Percentiles rank a stretch among this genome's conserved stretches.
phyloP scores from a whole-genome alignment of 1,140 invertebrate genomes.

The Dendroctonus valens region DNA sequence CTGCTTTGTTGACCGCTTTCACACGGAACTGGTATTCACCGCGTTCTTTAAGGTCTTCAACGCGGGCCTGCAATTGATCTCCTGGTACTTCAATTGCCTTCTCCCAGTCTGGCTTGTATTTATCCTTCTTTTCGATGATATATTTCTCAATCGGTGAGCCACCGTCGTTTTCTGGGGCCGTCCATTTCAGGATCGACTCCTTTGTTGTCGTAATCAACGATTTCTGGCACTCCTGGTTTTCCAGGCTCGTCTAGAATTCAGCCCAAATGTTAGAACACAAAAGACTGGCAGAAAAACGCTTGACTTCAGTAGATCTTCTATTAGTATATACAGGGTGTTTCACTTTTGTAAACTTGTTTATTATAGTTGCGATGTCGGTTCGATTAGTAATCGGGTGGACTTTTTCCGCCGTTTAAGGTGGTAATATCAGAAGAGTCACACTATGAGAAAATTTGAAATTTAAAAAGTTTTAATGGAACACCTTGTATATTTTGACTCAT shows the following conservation, averaged over 20 bases:
- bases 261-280: too few species aligned
- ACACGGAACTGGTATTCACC: slow-evolving; percentile 95
- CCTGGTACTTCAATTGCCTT: slow-evolving; percentile 78
- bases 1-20: slow-evolving; percentile 95
- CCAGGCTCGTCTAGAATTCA: slow-evolving; percentile 66
- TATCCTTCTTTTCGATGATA: slow-evolving; percentile 96
- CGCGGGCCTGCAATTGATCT: slow-evolving; percentile 71
- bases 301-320: too few species aligned
- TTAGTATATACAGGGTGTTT: not conserved
- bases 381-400: too few species aligned
- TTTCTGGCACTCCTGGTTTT: slow-evolving; percentile 87
- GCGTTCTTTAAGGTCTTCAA: slow-evolving; percentile 85
- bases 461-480: too few species aligned
- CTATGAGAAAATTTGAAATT: too few species aligned
- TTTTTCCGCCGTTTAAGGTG: too few species aligned
- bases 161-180: slow-evolving; percentile 85
- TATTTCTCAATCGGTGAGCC: slow-evolving; percentile 96
- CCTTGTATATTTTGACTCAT: too few species aligned
- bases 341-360: not conserved
- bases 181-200: slow-evolving; percentile 94
- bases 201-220: slow-evolving; percentile 90
- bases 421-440: too few species aligned
- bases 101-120: slow-evolving; percentile 76
- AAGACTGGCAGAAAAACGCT: too few species aligned
- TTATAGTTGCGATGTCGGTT: too few species aligned